Evolutionary conservation across 92 coral and sea anemone species (phyloP).

Genomic region (Parazoanthus atlanticus): DNA sequence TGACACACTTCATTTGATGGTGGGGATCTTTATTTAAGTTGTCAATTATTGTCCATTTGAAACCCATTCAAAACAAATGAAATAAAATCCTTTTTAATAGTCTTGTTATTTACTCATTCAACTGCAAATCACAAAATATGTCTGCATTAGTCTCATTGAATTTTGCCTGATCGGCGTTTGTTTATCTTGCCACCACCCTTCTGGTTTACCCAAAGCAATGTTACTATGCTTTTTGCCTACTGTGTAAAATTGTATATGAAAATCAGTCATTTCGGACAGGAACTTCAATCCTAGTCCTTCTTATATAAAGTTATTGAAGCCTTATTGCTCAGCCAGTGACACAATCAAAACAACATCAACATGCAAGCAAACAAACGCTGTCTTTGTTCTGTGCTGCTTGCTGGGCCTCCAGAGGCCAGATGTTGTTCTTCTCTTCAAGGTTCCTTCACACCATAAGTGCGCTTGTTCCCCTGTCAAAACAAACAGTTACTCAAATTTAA

Average conservation of each 20-base stretch:
- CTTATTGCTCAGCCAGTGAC: constrained; percentile 24
- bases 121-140: constrained; percentile 39
- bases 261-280: constrained; percentile 28
- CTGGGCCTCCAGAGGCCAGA: neutral
- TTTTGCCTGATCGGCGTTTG: constrained; percentile 1
- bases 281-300: neutral
- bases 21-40: constrained; percentile 26
- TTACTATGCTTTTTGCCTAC: constrained; percentile 6
- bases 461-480: constrained; percentile 87
- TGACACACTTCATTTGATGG: neutral
- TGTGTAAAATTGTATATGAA: constrained; percentile 27
- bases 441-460: constrained; percentile 92
- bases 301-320: constrained; percentile 35
- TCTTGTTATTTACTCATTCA: constrained; percentile 20
- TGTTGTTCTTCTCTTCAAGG: constrained; percentile 61
- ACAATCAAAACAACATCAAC: constrained; percentile 23
- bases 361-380: constrained; percentile 29
- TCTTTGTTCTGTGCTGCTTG: constrained; percentile 14
- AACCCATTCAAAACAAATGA: constrained; percentile 35
- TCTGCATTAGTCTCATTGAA: constrained; percentile 27
- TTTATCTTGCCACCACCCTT: constrained; percentile 27
- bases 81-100: constrained; percentile 27
- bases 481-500: neutral
- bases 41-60: neutral
- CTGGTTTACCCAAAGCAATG: constrained; percentile 27